phyloP scores from a whole-genome alignment of 2,888 invertebrate genomes.

The Rhogogaster chlorosoma region DNA sequence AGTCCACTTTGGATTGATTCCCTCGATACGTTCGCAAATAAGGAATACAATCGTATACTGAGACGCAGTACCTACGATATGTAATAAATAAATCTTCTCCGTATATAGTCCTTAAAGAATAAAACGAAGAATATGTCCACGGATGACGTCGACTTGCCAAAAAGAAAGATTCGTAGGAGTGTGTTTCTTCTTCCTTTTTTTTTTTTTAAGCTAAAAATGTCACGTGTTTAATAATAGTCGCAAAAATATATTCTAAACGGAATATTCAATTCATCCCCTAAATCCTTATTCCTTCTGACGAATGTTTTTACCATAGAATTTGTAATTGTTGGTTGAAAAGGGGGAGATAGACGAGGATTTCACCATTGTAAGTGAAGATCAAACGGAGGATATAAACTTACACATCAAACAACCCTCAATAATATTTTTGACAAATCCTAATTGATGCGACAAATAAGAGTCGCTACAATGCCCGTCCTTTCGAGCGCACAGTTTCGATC shows the following conservation, averaged over 20 bases:
- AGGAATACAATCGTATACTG: background rate
- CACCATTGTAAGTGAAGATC: constrained; percentile 30
- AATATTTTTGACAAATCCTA: constrained; percentile 50
- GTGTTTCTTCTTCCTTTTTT: background rate
- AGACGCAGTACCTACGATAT: background rate
- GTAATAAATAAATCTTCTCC: background rate
- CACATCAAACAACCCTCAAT: constrained; percentile 45
- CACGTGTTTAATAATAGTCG: background rate
- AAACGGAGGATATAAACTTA: constrained; percentile 44
- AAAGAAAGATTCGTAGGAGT: background rate
- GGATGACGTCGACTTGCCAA: background rate
- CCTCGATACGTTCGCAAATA: constrained; percentile 1
- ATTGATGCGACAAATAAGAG: constrained; percentile 49
- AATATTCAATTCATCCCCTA: background rate
- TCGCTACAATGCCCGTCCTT: constrained; percentile 32
- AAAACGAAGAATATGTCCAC: background rate
- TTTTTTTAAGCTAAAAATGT: background rate
- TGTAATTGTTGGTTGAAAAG: background rate
- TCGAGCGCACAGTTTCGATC: constrained; percentile 20
- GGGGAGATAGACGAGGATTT: background rate
- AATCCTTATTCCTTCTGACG: background rate
- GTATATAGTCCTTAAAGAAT: background rate
- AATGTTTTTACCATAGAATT: constrained; percentile 13
- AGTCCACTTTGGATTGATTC: constrained; percentile 35
- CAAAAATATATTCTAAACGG: background rate